phyloP scores from a whole-genome alignment of 2,113 vertebrate genomes.

The Caretta caretta region DNA sequence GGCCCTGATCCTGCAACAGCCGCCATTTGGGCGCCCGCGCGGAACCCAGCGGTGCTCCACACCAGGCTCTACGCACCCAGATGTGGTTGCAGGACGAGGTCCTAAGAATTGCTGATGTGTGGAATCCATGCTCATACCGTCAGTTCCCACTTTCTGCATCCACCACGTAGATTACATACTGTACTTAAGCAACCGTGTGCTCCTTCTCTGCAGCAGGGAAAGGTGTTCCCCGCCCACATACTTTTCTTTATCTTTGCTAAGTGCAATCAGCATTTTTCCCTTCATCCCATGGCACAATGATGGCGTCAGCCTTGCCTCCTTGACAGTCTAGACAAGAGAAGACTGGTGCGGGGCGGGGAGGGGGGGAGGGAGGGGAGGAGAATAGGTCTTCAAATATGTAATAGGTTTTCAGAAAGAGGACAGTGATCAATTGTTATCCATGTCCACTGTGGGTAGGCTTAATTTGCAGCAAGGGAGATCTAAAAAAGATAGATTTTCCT shows the following conservation, averaged over 20 bases:
- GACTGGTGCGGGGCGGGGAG: too few species aligned
- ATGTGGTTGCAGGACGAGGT: neutral
- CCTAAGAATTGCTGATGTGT: neutral
- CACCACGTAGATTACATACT: neutral
- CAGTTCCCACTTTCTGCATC: neutral
- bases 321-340: neutral
- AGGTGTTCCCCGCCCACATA: neutral
- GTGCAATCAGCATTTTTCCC: neutral
- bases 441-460: neutral
- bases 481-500: too few species aligned
- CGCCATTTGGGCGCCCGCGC: too few species aligned
- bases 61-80: neutral
- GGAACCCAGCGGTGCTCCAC: neutral
- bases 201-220: neutral
- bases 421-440: neutral
- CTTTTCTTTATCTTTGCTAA: too few species aligned
- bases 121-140: neutral
- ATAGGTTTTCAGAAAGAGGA: too few species aligned
- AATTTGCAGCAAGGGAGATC: neutral
- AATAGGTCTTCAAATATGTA: neutral
- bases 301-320: fast-evolving
- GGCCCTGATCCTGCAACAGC: neutral
- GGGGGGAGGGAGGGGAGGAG: too few species aligned
- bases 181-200: neutral
- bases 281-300: neutral